Base-by-base conservation (phyloP, 2,797 vertebrate genomes). In the Urophycis tenuis region DNA sequence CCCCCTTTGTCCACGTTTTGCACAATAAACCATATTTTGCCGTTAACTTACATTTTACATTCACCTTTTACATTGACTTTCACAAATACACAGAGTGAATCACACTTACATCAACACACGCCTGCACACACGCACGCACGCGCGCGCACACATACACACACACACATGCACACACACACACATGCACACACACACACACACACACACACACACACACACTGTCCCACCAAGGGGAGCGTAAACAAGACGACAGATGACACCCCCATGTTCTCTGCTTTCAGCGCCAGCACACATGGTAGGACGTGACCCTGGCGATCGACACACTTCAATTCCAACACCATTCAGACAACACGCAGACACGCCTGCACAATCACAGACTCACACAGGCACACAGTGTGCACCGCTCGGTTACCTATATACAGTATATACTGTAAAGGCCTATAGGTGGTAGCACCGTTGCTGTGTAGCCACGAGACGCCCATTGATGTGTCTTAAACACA, bases 231-330 rank as follows among this genome's bases (percentile, higher is more conserved):
- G 69, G 17, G 15, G 33, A 33, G 31, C 3, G 71, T 72, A 35
- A 19, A n/a, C 71, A 72, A 12, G 64, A 67, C 25, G 8, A 12
- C 25, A 31, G 67, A 31, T 70, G 67, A 33, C 76, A 80, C 22
- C 53, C 74, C 75, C 15, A 74, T 72, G 71, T 14, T 82, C 78
- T 81, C 77, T 29, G 75, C 73, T 86, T 89, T 87, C 81, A 86
- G 78, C 85, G 85, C 80, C 73, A 80, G 53, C 25, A 81, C 64
- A 85, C 73, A 84, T 79, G 5, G 32, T 30, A 75, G 72, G 67
- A 78, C 77, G 76, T 78, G 77, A 81, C 70, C 72, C 74, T 35
- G 73, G 25, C 77, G 29, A 74, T 77, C 79, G 79, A 80, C 34
- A 75, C 72, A 78, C 31, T 60, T 31, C 14, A 31, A 31, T 71